phyloP scores from a whole-genome alignment of 1,140 invertebrate genomes.

The Trichonephila inaurata region DNA sequence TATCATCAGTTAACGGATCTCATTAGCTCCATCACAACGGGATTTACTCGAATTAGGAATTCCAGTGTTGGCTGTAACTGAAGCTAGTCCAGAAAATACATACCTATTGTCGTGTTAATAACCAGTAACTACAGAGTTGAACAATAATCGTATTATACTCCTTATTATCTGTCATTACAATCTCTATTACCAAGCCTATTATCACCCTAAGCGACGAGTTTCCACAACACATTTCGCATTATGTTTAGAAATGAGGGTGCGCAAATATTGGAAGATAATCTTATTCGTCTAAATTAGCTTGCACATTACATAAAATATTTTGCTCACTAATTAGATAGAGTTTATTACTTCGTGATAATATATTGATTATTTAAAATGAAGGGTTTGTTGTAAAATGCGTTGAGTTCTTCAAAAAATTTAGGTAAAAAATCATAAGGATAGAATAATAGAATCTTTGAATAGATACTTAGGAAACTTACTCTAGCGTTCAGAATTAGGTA shows the following conservation, averaged over 20 bases:
- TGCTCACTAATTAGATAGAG: not conserved
- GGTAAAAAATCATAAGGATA: too few relatives aligned
- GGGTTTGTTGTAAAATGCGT: too few relatives aligned
- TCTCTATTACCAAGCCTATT: slow-evolving; percentile 25
- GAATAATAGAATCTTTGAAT: too few relatives aligned
- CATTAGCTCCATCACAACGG: not conserved
- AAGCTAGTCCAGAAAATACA: not conserved
- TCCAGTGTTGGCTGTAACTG: slow-evolving; percentile 1
- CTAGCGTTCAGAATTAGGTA: too few relatives aligned
- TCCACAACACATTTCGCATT: slow-evolving; percentile 24
- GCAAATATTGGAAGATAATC: slow-evolving; percentile 15
- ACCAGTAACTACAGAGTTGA: slow-evolving; percentile 28
- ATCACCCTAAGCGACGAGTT: slow-evolving; percentile 30
- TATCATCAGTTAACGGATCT: slow-evolving; percentile 27
- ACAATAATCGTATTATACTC: slow-evolving; percentile 31
- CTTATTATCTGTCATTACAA: slow-evolving; percentile 30
- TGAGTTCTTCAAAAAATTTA: too few relatives aligned
- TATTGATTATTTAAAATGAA: too few relatives aligned
- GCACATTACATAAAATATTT: not conserved
- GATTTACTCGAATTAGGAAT: slow-evolving; percentile 31
- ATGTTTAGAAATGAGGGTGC: not conserved
- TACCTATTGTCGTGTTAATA: slow-evolving; percentile 21
- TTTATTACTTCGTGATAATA: too few relatives aligned
- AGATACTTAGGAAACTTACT: too few relatives aligned
- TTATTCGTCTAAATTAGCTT: not conserved